Evolutionary conservation across 2,113 vertebrate genomes (phyloP), one percentile per base, ranked within the genome.

Genomic region (Coptodon rendalli): DNA sequence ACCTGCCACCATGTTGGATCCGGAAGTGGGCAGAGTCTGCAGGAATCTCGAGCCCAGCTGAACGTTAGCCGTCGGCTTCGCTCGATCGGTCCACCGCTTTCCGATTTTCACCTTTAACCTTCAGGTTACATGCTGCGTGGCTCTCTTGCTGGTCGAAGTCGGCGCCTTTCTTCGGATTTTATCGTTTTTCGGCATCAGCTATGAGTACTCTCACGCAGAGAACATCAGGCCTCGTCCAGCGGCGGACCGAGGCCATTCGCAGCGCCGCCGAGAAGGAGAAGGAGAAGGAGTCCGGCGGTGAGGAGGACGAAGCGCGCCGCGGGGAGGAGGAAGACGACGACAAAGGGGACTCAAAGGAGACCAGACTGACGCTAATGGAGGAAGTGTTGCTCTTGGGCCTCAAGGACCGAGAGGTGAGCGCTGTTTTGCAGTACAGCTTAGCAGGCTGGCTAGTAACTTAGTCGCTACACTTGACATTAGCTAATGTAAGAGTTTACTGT

Each of bases 351-450:
- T 98, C 97, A 73, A 99, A 99, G 96, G 98, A 99, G 91, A 99
- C 98, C 6, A 95, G 98, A 38, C 97, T 99, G 29, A 99, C 98
- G 0, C 96, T 99, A 45, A 99, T 99, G 98, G 98, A 99, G 86
- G 98, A 99, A 80, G 98, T 99, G 95, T 89, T 99, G 93, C 97
- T 99, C 2, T 87, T 99, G 95, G 98, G 98, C 93, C 97, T 99
- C 90, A 99, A 99, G 96, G 98, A 99, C 91, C 97, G 98, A 95
- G 98, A 99, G 98, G 98, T 99, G 95, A 11, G 92, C 7, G 22
- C n/a, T 78, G 83, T 29, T 73, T 29, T 82, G 24, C 31, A 73
- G 50, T 56, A 56, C 22, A 66, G 50, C 19, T 43, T n/a, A 3
- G 27, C 45, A 12, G 10, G 7, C 71, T 81, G 22, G 54, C 71